Conservation (phyloP, 2,113 vertebrate species). For the Stegastes partitus region DNA sequence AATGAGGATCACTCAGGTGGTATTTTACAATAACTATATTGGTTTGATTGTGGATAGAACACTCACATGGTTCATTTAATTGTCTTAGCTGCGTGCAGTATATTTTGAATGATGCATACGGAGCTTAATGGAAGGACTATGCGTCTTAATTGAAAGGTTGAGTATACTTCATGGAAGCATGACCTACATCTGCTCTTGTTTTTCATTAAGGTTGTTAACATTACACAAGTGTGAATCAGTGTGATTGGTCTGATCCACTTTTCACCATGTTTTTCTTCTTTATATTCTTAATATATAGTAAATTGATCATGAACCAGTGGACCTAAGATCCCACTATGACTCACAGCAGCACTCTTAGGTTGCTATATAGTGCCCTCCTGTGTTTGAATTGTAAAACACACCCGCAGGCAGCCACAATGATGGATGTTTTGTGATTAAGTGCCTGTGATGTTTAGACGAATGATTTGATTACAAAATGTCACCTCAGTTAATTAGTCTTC, state of each 20-base stretch:
- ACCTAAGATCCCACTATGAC: not conserved
- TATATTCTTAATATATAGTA: not conserved
- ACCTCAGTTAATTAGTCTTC: too few species aligned
- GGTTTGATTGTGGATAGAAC: not conserved
- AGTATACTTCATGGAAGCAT: not conserved
- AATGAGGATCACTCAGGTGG: not conserved
- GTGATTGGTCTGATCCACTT: not conserved
- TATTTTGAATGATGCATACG: not conserved
- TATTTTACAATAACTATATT: too few species aligned
- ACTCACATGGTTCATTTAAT: not conserved
- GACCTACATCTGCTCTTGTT: not conserved
- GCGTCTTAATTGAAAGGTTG: not conserved
- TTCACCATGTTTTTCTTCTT: not conserved
- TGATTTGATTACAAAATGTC: too few species aligned
- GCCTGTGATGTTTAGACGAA: too few species aligned
- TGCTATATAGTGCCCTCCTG: slow-evolving; percentile 62
- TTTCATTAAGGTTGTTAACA: not conserved
- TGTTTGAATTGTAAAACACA: slow-evolving; percentile 50
- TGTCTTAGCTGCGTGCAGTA: not conserved
- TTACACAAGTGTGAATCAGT: not conserved
- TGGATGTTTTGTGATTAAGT: not conserved
- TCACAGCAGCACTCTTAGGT: slow-evolving; percentile 8
- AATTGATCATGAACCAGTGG: not conserved
- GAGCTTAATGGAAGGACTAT: not conserved
- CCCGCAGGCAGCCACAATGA: not conserved